Evolutionary conservation across 2,797 vertebrate species (phyloP), one percentile per base, ranked within the genome.

Genomic region (Manis pentadactyla): DNA sequence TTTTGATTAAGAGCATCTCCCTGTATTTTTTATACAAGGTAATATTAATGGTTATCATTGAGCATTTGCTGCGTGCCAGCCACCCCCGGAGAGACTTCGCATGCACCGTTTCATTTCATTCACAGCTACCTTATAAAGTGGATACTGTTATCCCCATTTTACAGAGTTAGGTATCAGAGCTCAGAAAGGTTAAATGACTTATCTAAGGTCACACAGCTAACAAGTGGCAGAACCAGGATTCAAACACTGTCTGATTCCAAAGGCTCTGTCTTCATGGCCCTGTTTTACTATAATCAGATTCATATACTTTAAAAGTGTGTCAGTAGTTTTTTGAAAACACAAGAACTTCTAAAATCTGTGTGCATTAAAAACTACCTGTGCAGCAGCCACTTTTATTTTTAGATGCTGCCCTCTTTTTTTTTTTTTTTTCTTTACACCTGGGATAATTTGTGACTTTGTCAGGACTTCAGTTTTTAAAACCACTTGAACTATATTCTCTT

Each of bases 381-480:
- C 49, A 21, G 77, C 51, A 18, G 77, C 51, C 93, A 69, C 74
- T n/a, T 79, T 74, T 95, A 97, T 95, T 98, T 97, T 97, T 96
- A 95, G 95, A 79, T 11, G 39, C 51, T 95, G 90, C 14, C 90
- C 92, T 95, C 79, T 64, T 89, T 78, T 94, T 90, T 49, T 49
- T 49, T 55, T 34, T 25, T 83, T 21, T 73, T 69, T 29, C 13
- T 51, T 49, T 39, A 3, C n/a, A 42, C 68, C 46, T 87, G 29
- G 61, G 51, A 94, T 95, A 92, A 94, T 96, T 94, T 97, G 85
- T 34, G 31, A 87, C 87, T 97, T 90, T 84, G 64, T 93, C 59
- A 68, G 71, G 61, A 69, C 90, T 88, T 95, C 13, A 37, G 49
- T 85, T 94, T 46, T 87, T 77, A 63, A 93, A 93, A 81, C 61